Conservation (phyloP, 1,140 invertebrate genomes). For the Holotrichia oblita region DNA sequence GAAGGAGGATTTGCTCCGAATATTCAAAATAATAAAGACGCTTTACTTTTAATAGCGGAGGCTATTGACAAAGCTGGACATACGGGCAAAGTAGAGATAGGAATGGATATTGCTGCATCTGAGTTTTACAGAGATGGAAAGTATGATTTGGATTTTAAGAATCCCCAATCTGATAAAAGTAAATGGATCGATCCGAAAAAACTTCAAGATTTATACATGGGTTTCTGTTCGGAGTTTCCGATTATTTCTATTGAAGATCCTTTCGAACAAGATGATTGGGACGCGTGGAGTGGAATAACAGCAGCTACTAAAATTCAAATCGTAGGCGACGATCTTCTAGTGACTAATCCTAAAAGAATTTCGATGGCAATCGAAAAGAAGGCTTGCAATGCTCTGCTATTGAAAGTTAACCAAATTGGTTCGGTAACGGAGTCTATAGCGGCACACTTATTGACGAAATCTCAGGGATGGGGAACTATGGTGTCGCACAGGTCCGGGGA, state of each 20-base stretch:
- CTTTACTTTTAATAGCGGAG: constrained; percentile 84
- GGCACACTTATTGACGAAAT: constrained; percentile 91
- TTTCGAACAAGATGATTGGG: constrained; percentile 98
- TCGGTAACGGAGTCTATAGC: constrained; percentile 94
- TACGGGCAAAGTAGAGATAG: constrained; percentile 93
- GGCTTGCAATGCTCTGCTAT: constrained; percentile 94
- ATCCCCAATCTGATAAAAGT: constrained; percentile 84
- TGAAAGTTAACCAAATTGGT: constrained; percentile 97
- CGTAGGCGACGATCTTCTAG: constrained; percentile 97
- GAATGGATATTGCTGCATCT: constrained; percentile 99
- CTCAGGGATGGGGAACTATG: constrained; percentile 95
- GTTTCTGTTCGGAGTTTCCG: constrained; percentile 93
- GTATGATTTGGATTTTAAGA: constrained; percentile 99
- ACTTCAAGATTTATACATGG: constrained; percentile 87
- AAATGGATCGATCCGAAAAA: constrained; percentile 82
- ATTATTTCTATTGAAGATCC: constrained; percentile 99
- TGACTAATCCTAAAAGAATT: constrained; percentile 92
- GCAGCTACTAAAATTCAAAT: constrained; percentile 85
- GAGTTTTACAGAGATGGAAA: constrained; percentile 90
- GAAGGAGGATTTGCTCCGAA: constrained; percentile 99
- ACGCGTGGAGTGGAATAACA: constrained; percentile 88
- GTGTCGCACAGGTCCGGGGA: constrained; percentile 97
- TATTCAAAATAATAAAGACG: constrained; percentile 96
- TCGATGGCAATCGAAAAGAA: constrained; percentile 95
- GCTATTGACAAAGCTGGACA: constrained; percentile 96